A percentile compares a stretch with the other conserved stretches of the same genome.
phyloP scores from a whole-genome alignment of 2,113 vertebrate genomes.

The Nesoenas mayeri region DNA sequence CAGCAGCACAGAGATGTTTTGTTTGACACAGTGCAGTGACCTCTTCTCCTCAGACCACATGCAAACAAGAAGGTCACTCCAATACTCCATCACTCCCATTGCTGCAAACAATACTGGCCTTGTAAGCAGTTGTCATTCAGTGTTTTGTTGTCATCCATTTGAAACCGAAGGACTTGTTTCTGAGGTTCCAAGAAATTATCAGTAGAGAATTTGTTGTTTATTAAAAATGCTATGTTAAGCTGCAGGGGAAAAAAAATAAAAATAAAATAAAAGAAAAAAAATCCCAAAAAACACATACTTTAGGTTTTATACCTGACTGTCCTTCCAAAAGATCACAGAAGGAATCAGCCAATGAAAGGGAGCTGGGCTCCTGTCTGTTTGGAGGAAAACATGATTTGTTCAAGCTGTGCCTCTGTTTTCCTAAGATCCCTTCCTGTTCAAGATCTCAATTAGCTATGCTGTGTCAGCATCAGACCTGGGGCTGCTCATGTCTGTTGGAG shows the following conservation, averaged over 20 bases:
- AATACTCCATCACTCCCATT: not conserved
- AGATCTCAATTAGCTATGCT: not conserved
- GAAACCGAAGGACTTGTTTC: not conserved
- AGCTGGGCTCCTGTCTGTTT: not conserved
- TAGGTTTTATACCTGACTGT: not conserved
- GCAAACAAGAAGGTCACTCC: not conserved
- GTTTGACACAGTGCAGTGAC: not conserved
- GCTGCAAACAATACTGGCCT: not conserved
- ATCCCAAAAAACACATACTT: not conserved
- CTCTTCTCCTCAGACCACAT: not conserved
- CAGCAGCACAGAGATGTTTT: not conserved
- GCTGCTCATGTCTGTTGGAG: not conserved
- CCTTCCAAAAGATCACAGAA: not conserved
- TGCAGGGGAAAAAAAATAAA: not conserved
- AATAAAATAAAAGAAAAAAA: too few species aligned
- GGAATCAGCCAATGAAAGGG: not conserved
- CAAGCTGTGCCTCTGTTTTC: not conserved
- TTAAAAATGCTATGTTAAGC: not conserved
- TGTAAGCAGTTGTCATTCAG: not conserved
- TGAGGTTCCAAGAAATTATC: not conserved
- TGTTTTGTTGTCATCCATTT: not conserved
- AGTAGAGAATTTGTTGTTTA: not conserved
- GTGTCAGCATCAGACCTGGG: not conserved
- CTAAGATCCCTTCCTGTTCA: not conserved
- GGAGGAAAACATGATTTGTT: not conserved